phyloP scores from a whole-genome alignment of 2,888 invertebrate species.

The Perizoma flavofasciatum region DNA sequence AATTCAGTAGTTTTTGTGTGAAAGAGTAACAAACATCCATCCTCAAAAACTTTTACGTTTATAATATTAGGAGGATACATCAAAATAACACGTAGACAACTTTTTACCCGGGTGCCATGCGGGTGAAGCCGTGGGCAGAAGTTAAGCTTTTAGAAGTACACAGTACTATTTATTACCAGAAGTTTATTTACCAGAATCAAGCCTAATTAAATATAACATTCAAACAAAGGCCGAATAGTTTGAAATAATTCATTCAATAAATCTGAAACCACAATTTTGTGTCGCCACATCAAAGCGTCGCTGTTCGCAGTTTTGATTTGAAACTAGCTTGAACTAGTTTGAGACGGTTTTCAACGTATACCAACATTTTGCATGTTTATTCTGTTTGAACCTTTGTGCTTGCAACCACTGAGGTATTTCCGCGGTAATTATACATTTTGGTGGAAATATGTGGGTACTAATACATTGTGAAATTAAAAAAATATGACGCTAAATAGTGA shows the following conservation, averaged over 20 bases:
- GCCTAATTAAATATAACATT: conserved; percentile 3
- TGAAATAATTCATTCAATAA: conserved; percentile 9
- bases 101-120: too few species aligned
- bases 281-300: conserved; percentile 55
- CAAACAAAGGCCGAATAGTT: conserved; percentile 35
- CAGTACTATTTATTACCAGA: too few species aligned
- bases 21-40: too few species aligned
- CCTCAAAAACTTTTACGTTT: too few species aligned
- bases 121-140: too few species aligned
- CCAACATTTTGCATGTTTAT: conserved; percentile 22
- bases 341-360: conserved; percentile 44
- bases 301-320: conserved; percentile 33
- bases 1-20: too few species aligned
- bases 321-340: conserved; percentile 38
- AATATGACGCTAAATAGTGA: too few species aligned
- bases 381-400: conserved; percentile 1
- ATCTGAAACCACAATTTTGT: conserved; percentile 37
- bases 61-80: too few species aligned
- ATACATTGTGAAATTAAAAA: not conserved
- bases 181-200: too few species aligned
- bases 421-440: conserved; percentile 8
- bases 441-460: not conserved
- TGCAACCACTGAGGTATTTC: not conserved
- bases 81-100: too few species aligned
- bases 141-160: too few species aligned